Evolutionary conservation across 2,113 vertebrate genomes (phyloP), one percentile per base, ranked within the genome.

Genomic region (Heliornis fulica): DNA sequence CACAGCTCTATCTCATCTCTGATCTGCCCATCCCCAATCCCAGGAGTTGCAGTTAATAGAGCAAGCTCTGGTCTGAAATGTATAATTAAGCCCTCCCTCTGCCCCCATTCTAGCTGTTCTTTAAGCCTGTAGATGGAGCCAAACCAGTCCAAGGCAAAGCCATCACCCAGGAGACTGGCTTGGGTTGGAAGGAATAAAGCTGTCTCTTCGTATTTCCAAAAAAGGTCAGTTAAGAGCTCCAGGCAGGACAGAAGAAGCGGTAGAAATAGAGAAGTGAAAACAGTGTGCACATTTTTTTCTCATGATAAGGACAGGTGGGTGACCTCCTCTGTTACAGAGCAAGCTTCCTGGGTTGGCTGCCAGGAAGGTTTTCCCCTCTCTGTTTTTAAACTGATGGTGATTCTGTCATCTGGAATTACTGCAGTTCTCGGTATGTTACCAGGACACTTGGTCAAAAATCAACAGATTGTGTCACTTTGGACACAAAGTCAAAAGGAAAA

Each of bases 381-480:
- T 51, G 8, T 87, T 89, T 96, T 90, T 90, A 79, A 95, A 56
- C 45, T 31, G 38, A 28, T 69, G 64, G 50, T 85, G 34, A 95
- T 85, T 94, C 78, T 3, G 1, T 46, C 38, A 64, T 83, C 68
- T 95, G 90, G 75, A 96, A 81, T 92, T 21, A 68, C 22, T 86
- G 88, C 56, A 93, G 53, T 88, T 93, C 86, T 38, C 87, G 72
- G 76, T 94, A 64, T 7, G 1, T 83, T 74, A 92, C 25, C 48
- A 57, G 92, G 93, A 80, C 51, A 57, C 28, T 87, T 87, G 5
- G 48, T 87, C 81, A 56, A 90, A 74, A 94, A 28, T 94, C 50
- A 96, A 95, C 53, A 68, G 61, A 83, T 84, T 89, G 56, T 96
- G 92, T 96, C 69, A 79, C 48, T 90, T 83, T 57, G 69, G 90